Base-by-base conservation (phyloP, 2,113 vertebrate genomes). In the Microtus oregoni region DNA sequence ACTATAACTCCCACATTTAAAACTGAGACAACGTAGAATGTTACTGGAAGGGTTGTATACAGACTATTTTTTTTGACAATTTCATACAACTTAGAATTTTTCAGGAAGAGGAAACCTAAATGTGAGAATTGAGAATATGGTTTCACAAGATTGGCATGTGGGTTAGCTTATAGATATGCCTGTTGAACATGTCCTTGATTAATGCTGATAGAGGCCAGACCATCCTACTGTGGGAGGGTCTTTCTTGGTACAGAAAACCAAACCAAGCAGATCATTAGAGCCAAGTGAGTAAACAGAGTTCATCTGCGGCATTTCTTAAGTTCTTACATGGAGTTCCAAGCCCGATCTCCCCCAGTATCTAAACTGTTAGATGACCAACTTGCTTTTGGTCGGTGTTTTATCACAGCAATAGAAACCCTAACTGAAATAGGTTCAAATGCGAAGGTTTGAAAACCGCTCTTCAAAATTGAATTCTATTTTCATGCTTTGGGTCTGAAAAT, bases 391-490 rank as follows among this genome's bases (percentile, higher is more conserved):
- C 24, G 30, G 14, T 63, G 81, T 63, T 83, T 41, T 65, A 24
- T 85, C 58, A 44, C 38, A 41, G 8, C n/a, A 44, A 19, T 65
- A 44, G 6, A 65, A 65, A 85, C n/a, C 24, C 6, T 28, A 15
- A 15, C n/a, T 85, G n/a, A 65, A 24, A 88, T 28, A 70, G 8
- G 41, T 12, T 78, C 85, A 55, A 13, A 82, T 75, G 17, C 15
- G 65, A 12, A 76, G 13, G 6, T 92, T 90, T 90, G 70, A 90
- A 86, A 68, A 4, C 24, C 65, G 28, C 14, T 97, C 24, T 67
- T 82, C 30, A 90, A 82, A 93, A 91, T 93, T 30, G 94, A 26
- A 30, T 94, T 89, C 92, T 75, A 10, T 35, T 96, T 85, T 86
- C 20, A 44, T 72, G 22, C 26, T 41, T 89, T 58, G 38, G 41